Evolutionary conservation across 2,797 vertebrate species (phyloP).

Genomic region (Cottoperca gobio): DNA sequence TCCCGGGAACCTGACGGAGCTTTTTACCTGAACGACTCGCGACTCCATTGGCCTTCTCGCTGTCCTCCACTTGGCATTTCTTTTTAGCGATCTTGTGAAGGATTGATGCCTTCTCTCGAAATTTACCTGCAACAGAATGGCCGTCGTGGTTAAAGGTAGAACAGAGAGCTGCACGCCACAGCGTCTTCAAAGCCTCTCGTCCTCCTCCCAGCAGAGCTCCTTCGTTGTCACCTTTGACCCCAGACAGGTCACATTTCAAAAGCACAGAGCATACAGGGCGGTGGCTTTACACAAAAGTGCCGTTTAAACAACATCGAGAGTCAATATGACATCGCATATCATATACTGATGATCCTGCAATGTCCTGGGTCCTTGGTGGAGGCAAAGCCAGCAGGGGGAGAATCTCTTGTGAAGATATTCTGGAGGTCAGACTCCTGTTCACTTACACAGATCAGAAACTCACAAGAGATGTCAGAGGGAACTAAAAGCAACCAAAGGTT

Average conservation of each 20-base stretch:
- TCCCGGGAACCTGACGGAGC: neutral
- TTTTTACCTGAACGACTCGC: conserved; percentile 90
- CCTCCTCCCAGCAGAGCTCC: conserved; percentile 43
- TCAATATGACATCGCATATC: conserved; percentile 68
- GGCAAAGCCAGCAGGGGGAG: conserved; percentile 42
- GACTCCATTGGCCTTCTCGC: conserved; percentile 92
- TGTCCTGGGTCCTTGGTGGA: conserved; percentile 61
- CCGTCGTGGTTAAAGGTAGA: conserved; percentile 27
- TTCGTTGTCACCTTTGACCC: conserved; percentile 61
- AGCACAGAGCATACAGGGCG: conserved; percentile 25
- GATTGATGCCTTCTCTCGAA: conserved; percentile 97
- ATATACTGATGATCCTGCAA: conserved; percentile 78
- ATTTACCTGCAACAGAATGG: conserved; percentile 89
- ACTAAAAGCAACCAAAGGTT: conserved; percentile 40
- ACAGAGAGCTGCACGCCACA: neutral
- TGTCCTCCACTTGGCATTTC: conserved; percentile 97
- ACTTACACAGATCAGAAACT: conserved; percentile 43
- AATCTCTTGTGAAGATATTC: conserved; percentile 59
- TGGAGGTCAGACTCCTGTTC: conserved; percentile 55
- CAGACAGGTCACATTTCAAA: conserved; percentile 61
- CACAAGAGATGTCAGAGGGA: conserved; percentile 40
- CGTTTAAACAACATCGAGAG: conserved; percentile 49
- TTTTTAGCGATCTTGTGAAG: conserved; percentile 99
- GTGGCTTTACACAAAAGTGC: conserved; percentile 50
- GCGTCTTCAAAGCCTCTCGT: conserved; percentile 19